Conservation (phyloP, 2,797 vertebrate species). For the Cercopithecus diana region DNA sequence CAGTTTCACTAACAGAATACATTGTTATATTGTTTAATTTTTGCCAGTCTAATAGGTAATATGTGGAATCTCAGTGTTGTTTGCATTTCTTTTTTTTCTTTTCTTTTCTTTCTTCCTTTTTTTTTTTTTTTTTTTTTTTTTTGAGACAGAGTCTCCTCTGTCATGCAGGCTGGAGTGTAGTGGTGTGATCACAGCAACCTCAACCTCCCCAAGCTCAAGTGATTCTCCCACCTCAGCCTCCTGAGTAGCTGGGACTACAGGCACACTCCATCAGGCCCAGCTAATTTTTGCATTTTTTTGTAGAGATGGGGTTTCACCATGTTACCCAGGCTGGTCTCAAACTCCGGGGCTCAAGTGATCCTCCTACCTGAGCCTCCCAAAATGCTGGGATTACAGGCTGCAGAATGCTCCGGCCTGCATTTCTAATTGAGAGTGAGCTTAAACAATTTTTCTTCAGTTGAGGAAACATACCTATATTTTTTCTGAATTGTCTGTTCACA, state of each 20-base stretch:
- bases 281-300: not conserved
- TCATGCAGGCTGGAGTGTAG: not conserved
- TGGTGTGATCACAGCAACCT: not conserved
- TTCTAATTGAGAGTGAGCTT: conserved; percentile 16
- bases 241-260: not conserved
- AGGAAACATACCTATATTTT: not conserved
- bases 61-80: not conserved
- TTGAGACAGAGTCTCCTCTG: not conserved
- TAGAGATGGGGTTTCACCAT: not conserved
- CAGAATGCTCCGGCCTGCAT: not conserved
- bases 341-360: not conserved
- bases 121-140: not conserved
- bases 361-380: not conserved
- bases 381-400: not conserved
- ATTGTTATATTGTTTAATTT: not conserved
- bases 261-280: not conserved
- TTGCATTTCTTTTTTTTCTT: not conserved
- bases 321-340: not conserved
- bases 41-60: not conserved
- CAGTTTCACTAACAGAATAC: not conserved
- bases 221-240: not conserved
- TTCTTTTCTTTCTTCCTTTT: not conserved
- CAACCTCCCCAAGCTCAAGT: not conserved
- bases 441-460: conserved; percentile 33
- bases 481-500: not conserved